phyloP scores from a whole-genome alignment of 2,797 vertebrate species.

The Nannoperca australis region DNA sequence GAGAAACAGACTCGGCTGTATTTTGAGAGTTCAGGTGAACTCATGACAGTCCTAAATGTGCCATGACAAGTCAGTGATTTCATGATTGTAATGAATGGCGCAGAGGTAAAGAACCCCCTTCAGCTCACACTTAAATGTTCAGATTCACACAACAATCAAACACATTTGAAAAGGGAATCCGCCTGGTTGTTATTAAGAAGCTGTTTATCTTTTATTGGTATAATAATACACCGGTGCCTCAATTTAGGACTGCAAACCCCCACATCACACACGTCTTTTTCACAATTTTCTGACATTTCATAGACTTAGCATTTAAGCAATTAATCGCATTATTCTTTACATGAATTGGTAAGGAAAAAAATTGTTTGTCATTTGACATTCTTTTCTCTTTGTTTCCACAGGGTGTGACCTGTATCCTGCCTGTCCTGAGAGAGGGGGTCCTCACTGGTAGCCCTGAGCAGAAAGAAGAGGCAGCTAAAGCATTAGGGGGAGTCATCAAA shows the following conservation, averaged over 20 bases:
- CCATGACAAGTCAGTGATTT: no score
- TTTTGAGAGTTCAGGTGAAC: no score
- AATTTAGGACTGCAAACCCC: background rate
- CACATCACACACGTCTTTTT: background rate
- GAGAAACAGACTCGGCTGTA: no score
- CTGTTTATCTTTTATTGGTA: background rate
- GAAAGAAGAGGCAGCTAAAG: slow-evolving; percentile 98
- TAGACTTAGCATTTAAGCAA: background rate
- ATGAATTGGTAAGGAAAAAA: background rate
- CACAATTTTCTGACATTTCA: background rate
- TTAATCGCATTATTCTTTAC: background rate
- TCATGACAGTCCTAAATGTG: no score
- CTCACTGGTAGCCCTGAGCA: slow-evolving; percentile 96
- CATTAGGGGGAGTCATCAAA: slow-evolving; percentile 93
- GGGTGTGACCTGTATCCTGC: slow-evolving; percentile 97
- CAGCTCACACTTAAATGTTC: no score
- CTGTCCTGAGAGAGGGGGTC: slow-evolving; percentile 95
- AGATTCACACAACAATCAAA: background rate
- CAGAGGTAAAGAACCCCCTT: background rate
- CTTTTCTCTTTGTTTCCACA: slow-evolving; percentile 56
- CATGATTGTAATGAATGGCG: background rate
- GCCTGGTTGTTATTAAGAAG: background rate
- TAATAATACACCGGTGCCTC: background rate
- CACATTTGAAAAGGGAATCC: no score
- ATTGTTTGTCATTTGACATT: background rate